Percentiles rank a stretch among this genome's conserved stretches.
Evolutionary conservation across 1,140 invertebrate species (phyloP).

Genomic region (Drosophila cardini): DNA sequence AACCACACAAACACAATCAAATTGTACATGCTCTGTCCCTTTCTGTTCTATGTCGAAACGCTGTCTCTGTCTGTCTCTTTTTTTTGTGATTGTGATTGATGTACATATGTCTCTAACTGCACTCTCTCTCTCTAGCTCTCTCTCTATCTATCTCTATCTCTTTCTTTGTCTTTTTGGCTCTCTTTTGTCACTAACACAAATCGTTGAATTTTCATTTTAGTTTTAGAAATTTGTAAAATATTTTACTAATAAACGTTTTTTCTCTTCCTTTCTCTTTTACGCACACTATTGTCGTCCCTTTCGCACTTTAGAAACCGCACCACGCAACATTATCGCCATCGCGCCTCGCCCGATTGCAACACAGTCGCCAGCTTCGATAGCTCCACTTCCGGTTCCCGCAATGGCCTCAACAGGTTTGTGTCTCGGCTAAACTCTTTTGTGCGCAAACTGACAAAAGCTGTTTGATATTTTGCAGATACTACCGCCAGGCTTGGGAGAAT

Average conservation of each 20-base stretch:
- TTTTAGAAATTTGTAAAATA: not conserved
- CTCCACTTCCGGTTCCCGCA: constrained; percentile 92
- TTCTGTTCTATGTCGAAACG: not conserved
- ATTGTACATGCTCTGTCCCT: constrained; percentile 16
- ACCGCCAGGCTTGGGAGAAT: constrained; percentile 96
- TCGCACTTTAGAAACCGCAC: constrained; percentile 88
- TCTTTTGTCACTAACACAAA: constrained; percentile 41
- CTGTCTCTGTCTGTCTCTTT: not conserved
- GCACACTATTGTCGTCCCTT: not conserved
- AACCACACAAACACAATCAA: constrained; percentile 6
- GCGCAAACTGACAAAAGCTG: not conserved
- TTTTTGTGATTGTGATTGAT: constrained; percentile 3
- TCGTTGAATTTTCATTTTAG: constrained; percentile 20
- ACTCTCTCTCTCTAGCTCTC: constrained; percentile 17
- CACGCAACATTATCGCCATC: constrained; percentile 92
- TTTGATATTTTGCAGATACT: constrained; percentile 85
- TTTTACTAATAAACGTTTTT: constrained; percentile 1
- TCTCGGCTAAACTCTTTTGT: not conserved
- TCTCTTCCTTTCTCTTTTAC: constrained; percentile 14
- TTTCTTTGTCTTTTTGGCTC: constrained; percentile 6
- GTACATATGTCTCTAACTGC: constrained; percentile 10
- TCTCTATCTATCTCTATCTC: constrained; percentile 6
- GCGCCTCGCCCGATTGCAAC: constrained; percentile 94
- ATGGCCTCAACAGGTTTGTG: constrained; percentile 90
- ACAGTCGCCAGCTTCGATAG: constrained; percentile 94